Percentiles rank a stretch among this genome's conserved stretches.
Evolutionary conservation across 1,140 invertebrate genomes (phyloP).

Genomic region (Lucilia cuprina): DNA sequence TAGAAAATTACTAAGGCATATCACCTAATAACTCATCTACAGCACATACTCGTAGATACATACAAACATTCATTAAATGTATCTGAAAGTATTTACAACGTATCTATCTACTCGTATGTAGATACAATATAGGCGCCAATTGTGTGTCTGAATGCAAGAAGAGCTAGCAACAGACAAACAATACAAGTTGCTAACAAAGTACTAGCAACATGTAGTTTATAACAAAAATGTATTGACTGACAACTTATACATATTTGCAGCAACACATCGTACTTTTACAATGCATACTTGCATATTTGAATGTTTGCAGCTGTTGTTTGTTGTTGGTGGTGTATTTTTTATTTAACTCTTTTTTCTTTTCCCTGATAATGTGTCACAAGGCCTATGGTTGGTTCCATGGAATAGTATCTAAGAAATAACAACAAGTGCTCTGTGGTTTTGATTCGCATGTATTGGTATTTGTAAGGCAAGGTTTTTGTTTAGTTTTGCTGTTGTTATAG

Average conservation of each 20-base stretch:
- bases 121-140: not conserved
- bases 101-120: not conserved
- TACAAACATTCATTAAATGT: not conserved
- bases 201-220: not conserved
- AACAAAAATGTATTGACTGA: not conserved
- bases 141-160: not conserved
- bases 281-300: not conserved
- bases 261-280: not conserved
- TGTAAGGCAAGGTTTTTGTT: not conserved
- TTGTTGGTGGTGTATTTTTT: not conserved
- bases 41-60: not conserved
- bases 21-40: not conserved
- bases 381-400: not conserved
- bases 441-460: not conserved
- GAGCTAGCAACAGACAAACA: not conserved
- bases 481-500: not conserved
- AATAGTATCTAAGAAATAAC: not conserved
- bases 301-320: not conserved
- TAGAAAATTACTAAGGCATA: slow-evolving; percentile 7
- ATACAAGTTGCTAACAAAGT: not conserved
- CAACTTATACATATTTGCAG: not conserved
- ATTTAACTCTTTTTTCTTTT: not conserved
- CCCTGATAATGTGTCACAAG: not conserved
- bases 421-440: not conserved
- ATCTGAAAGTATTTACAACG: not conserved